Conservation (phyloP, 2,113 vertebrate species). For the Tamias sibiricus region DNA sequence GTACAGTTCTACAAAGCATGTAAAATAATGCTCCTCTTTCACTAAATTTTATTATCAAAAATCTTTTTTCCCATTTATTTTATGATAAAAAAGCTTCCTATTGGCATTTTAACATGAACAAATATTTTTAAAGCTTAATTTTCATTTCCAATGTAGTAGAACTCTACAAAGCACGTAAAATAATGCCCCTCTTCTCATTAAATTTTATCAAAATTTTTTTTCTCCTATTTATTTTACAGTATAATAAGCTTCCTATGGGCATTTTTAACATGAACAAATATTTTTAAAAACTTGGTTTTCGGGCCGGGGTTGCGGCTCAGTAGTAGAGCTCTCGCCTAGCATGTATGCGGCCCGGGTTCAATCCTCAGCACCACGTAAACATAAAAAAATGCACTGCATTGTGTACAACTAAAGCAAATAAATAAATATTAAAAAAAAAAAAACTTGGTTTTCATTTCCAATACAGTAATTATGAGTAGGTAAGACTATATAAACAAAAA, state of each 20-base stretch:
- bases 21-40: constrained; percentile 1
- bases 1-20: neutral
- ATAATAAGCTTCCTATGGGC: neutral
- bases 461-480: neutral
- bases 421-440: too few species aligned
- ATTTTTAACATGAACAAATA: constrained; percentile 37
- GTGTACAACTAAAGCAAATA: too few species aligned
- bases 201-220: neutral
- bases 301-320: too few species aligned
- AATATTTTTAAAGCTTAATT: too few species aligned
- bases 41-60: neutral
- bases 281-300: constrained; percentile 5
- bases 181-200: neutral
- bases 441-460: constrained; percentile 35
- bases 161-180: constrained; percentile 2
- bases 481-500: constrained; percentile 19
- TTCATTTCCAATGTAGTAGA: too few species aligned
- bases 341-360: too few species aligned
- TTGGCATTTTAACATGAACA: too few species aligned
- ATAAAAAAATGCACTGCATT: too few species aligned
- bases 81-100: too few species aligned
- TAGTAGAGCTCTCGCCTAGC: too few species aligned
- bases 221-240: constrained; percentile 1
- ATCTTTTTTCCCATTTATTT: too few species aligned
- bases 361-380: too few species aligned